phyloP scores from a whole-genome alignment of 1,140 invertebrate genomes.

The Pseudobourletiella spinata region DNA sequence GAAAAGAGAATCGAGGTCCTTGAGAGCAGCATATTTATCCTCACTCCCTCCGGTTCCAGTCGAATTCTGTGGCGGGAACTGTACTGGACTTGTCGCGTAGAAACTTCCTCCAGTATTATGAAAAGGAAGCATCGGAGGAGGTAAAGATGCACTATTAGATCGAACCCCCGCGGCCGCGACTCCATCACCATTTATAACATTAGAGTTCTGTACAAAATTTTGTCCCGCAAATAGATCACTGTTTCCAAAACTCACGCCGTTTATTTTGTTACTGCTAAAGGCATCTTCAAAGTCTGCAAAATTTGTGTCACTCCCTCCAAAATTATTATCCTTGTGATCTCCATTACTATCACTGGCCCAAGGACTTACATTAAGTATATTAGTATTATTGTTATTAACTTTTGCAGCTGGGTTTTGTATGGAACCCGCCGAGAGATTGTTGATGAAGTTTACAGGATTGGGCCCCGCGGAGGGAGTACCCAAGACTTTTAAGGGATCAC shows the following conservation, averaged over 20 bases:
- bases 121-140: background rate
- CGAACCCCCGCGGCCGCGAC: background rate
- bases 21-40: constrained; percentile 70
- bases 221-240: constrained; percentile 2
- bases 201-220: background rate
- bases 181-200: background rate
- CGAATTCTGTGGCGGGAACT: background rate
- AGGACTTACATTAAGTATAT: constrained; percentile 4
- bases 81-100: no score
- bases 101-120: background rate
- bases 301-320: constrained; percentile 32
- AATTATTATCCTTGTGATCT: constrained; percentile 15
- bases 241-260: background rate
- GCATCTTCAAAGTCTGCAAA: constrained; percentile 40
- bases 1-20: constrained; percentile 64
- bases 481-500: no score
- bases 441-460: constrained; percentile 31
- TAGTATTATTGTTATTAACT: constrained; percentile 13
- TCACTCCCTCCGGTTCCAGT: constrained; percentile 40
- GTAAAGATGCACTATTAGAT: background rate
- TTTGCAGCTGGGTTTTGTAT: background rate
- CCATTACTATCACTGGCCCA: constrained; percentile 1
- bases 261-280: constrained; percentile 20
- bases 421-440: constrained; percentile 23
- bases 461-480: background rate